These are phyloP conservation scores for Tipula confusa DNA, from an alignment of 2,888 invertebrate genomes.

Conservation along the genomic window DNA sequence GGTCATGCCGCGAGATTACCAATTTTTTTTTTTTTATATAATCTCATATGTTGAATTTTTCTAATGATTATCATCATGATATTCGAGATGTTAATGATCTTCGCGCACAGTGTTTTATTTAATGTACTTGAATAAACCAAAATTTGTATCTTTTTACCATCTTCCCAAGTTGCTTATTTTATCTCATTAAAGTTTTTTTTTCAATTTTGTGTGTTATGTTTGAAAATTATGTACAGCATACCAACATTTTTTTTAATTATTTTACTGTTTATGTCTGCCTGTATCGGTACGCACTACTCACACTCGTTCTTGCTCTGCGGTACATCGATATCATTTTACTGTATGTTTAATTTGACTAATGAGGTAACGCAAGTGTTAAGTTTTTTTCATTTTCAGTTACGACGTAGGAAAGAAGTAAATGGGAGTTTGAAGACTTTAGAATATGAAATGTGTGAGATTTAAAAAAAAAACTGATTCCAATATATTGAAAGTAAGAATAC, in stretches of 20 bases:
- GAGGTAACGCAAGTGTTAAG: conserved; percentile 29
- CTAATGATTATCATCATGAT: conserved; percentile 29
- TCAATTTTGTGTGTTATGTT: background rate
- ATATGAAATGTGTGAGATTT: background rate
- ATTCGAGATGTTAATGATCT: conserved; percentile 29
- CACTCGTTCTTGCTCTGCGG: too few species aligned
- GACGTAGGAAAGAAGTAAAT: background rate
- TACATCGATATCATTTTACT: background rate
- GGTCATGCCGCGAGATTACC: conserved; percentile 27
- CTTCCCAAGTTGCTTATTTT: background rate
- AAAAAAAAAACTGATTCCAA: background rate
- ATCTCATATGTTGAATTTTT: background rate
- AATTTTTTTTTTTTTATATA: background rate
- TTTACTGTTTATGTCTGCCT: background rate
- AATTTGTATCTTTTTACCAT: background rate
- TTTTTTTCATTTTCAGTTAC: conserved; percentile 20
- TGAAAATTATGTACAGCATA: background rate
- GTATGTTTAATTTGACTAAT: conserved; percentile 28
- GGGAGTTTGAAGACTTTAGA: background rate
- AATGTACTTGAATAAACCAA: background rate
- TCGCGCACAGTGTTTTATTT: conserved; percentile 28
- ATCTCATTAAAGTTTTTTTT: conserved; percentile 21
- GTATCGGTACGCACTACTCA: background rate
- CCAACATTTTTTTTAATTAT: background rate
- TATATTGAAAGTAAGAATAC: background rate